A percentile compares a stretch with the other conserved stretches of the same genome.
These are phyloP conservation scores for Andrena praecox DNA, from an alignment of 2,888 invertebrate species.

Conservation along the genomic window DNA sequence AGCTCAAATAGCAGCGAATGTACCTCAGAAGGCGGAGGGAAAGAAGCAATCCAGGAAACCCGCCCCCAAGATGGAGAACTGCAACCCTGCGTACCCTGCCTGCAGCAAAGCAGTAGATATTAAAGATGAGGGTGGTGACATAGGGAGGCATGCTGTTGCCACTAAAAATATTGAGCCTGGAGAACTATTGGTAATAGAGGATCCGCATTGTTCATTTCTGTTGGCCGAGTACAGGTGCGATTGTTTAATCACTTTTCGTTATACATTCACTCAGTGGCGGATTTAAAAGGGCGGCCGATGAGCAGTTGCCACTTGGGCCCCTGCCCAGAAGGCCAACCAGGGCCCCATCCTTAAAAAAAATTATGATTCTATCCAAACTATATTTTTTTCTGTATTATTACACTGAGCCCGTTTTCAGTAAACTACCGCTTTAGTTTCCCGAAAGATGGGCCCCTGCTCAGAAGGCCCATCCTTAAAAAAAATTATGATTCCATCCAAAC, in stretches of 20 bases:
- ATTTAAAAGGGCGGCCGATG: too few species aligned
- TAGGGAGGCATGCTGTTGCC: constrained; percentile 92
- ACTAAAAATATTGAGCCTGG: constrained; percentile 90
- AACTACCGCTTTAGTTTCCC: too few species aligned
- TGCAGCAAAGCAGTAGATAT: constrained; percentile 89
- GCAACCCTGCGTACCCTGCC: constrained; percentile 86
- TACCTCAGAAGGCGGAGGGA: constrained; percentile 51
- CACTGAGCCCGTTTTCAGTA: too few species aligned
- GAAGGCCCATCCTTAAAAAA: too few species aligned
- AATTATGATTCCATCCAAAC: too few species aligned
- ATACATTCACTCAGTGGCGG: background rate
- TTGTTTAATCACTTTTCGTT: background rate
- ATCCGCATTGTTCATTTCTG: constrained; percentile 90
- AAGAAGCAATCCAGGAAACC: constrained; percentile 76
- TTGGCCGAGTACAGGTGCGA: constrained; percentile 87
- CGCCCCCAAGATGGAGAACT: constrained; percentile 81
- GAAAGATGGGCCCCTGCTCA: too few species aligned
- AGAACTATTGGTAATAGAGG: constrained; percentile 90
- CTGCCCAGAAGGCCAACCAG: too few species aligned
- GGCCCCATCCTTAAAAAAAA: too few species aligned
- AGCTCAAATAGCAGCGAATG: constrained; percentile 44
- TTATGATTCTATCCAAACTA: too few species aligned
- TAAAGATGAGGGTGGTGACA: constrained; percentile 86
- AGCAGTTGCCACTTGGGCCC: too few species aligned
- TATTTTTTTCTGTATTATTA: too few species aligned